A percentile compares a stretch with the other conserved stretches of the same genome.
These are phyloP conservation scores for Macrophya annulata DNA, from an alignment of 2,888 invertebrate genomes.

Conservation along the genomic window DNA sequence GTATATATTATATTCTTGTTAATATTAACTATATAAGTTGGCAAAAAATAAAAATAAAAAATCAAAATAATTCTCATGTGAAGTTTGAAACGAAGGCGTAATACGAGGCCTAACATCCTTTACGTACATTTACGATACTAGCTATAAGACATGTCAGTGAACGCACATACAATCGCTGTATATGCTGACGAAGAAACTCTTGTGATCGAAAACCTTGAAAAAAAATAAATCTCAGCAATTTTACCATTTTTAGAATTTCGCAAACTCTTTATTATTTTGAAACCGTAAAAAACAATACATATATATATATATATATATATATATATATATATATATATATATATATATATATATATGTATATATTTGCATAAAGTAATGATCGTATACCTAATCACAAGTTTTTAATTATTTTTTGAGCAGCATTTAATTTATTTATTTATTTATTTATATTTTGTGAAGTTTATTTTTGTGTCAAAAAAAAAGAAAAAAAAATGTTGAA, in stretches of 20 bases:
- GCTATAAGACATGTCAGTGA: neutral
- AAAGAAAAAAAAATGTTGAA: neutral
- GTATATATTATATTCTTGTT: too few relatives aligned
- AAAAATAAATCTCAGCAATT: neutral
- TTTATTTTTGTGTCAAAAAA: neutral
- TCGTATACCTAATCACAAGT: too few relatives aligned
- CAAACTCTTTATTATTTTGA: neutral
- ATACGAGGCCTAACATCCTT: constrained; percentile 33
- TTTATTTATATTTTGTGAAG: neutral
- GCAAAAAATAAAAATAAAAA: neutral
- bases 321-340: too few relatives aligned
- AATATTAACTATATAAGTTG: neutral
- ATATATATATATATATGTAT: too few relatives aligned
- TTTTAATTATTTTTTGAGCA: neutral
- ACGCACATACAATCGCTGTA: neutral
- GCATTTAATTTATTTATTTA: neutral
- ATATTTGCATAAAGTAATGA: neutral
- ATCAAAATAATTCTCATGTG: neutral
- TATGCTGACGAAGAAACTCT: constrained; percentile 18
- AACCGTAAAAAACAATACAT: neutral
- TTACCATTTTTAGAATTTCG: neutral
- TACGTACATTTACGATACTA: neutral
- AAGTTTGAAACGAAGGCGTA: constrained; percentile 29
- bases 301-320: too few relatives aligned
- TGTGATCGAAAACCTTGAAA: neutral